Evolutionary conservation across 2,888 invertebrate genomes (phyloP), one percentile per base, ranked within the genome.

Genomic region (Macrophya annulata): DNA sequence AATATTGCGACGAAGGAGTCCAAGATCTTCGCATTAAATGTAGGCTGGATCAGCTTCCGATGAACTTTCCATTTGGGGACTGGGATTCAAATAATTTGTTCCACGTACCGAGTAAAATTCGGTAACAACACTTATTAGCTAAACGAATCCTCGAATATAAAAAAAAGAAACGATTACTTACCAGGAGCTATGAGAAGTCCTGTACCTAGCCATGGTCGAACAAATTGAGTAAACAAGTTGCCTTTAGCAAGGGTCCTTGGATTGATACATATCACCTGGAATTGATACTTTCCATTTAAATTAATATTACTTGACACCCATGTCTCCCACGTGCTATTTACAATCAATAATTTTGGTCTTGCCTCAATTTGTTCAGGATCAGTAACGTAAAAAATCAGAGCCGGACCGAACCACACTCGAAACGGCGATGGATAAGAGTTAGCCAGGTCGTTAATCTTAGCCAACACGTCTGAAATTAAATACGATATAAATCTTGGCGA

Each of bases 101-200:
- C 4, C 43, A 6, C 9, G 0, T 2, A 4, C 8, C 43, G 31
- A 31, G 3, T 31, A 31, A 48, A 10, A 48, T 48, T 48, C 48
- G 4, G 48, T 48, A 48, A 48, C 48, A 4, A 1, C 48, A 48
- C 10, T 31, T 3, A 31, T 31, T 31, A 31, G 31, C 43, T 5
- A 6, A 5, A 0, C 43, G 9, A 43, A 6, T 43, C 4, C 9
- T 6, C 43, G 43, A 43, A 43, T 43, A 43, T 9, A 9, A 17
- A 55, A 55, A 55, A 55, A 55, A 55, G 10, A 55, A 55, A 86
- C 6, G 9, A 6, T 9, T 43, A 72, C 87, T 87, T 84, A 90
- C 90, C 89, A 82, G 90, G 89, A 65, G 90, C 90, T 12, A 89
- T 89, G 82, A 90, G 89, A 85, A 90, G 87, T 85, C 90, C 90